Evolutionary conservation across 2,888 invertebrate genomes (phyloP), one percentile per base, ranked within the genome.

Genomic region (Litoditis marina): DNA sequence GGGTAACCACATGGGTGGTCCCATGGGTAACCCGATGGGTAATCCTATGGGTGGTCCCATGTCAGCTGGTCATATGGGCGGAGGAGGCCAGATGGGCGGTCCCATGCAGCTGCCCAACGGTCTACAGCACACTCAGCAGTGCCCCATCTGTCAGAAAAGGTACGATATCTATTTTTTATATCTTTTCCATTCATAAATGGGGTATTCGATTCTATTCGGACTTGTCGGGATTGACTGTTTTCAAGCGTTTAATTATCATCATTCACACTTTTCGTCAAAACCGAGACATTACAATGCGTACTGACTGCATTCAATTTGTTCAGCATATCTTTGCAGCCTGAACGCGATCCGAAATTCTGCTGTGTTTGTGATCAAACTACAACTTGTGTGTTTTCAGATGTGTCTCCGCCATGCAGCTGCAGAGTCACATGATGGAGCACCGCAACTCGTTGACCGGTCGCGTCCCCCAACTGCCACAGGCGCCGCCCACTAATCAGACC

Each of bases 81-180:
- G n/a, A n/a, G n/a, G n/a, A n/a, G n/a, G n/a, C n/a, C n/a, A n/a
- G n/a, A n/a, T 31, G n/a, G 57, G 47, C n/a, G 22, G 19, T 19
- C 46, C n/a, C 25, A 60, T 47, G 30, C 31, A 46, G 11, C 25
- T 59, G 47, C 54, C 47, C 22, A 49, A 46, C 25, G 58, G 62
- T 32, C 57, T 68, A 25, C 67, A 67, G 22, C 51, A 66, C 2
- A 52, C 69, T 28, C 94, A 95, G 84, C 94, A 94, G 85, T 96
- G 96, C 85, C 85, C 85, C 3, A 84, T 86, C 47, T 96, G 96
- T 83, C 94, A 94, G 86, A 94, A 94, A 85, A 92, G 92, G 85
- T 66, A 64, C 25, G n/a, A 36, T 53, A 22, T 3, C 57, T 59
- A 54, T 19, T 52, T 46, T 57, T 27, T 31, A 7, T 13, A 46